Evolutionary conservation across 2,113 vertebrate species (phyloP), one percentile per base, ranked within the genome.

Genomic region (Pollimyrus isidori): DNA sequence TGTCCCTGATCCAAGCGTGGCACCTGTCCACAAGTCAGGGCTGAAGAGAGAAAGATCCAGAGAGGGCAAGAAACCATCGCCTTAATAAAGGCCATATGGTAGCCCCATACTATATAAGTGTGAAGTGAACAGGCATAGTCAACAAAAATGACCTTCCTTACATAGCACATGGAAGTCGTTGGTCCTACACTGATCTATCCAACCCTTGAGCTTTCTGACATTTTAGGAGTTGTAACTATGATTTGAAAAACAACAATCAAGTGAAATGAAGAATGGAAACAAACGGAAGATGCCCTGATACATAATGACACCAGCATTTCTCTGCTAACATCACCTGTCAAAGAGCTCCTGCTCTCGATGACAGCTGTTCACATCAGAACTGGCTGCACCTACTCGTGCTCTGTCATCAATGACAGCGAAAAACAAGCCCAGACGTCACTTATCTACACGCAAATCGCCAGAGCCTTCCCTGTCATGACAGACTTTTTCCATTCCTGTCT

Each of bases 401-500:
- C 23, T 21, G 26, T 48, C 45, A 48, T 84, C 10, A 46, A 84
- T n/a, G 45, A 48, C 45, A 46, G 45, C 2, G 48, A 50, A 48
- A 50, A 86, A n/a, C 42, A 86, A 86, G 23, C 9, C 39, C 39
- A 48, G 19, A 45, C 46, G 7, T 84, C 35, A 5, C 19, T 42
- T 80, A 80, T 80, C 73, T 19, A 42, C 73, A 80, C 35, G 5
- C 73, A 80, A 42, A 80, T 80, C 5, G 73, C 73, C 35, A 19
- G 17, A 56, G 15, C 48, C 49, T 35, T n/a, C 49, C 85, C 49
- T 56, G 73, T 42, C 62, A 39, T 90, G 87, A 89, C 39, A 35
- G 9, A n/a, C 50, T 90, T 90, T 91, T 89, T 88, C 88, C 87
- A 85, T 26, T 39, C 80, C 26, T 49, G 76, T 30, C 73, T 86